Evolutionary conservation across 2,888 invertebrate species (phyloP), one percentile per base, ranked within the genome.

Genomic region (Geophilus truncorum): DNA sequence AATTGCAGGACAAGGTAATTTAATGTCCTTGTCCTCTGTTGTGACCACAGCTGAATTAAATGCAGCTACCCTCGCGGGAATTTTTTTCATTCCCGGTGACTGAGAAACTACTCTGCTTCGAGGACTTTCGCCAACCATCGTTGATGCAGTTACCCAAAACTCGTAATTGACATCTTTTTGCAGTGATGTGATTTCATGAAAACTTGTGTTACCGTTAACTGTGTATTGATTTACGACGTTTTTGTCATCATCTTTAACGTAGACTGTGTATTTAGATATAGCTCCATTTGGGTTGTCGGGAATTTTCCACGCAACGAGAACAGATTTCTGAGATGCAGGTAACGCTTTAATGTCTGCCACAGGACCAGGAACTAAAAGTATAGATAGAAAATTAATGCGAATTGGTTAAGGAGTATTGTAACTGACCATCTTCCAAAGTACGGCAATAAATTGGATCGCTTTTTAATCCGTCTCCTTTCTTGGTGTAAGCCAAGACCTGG

Each of bases 401-500:
- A n/a, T n/a, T n/a, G 9, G 9, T 32, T 32, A 32, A 4, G 4
- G 45, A 25, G 9, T 25, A 6, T 28, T 70, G 5, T 3, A 70
- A 70, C 28, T 70, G 25, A 30, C 85, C 15, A 23, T 70, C 70
- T 70, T 70, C 70, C 25, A 70, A 84, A 12, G 87, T 87, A 28
- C 82, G 83, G 45, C 86, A 84, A 83, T 85, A 86, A 70, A 87
- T 83, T 4, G 87, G 85, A 4, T 83, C 82, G 83, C 86, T 85
- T 25, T 86, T 83, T 25, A 86, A 85, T 9, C 87, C 87, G 80
- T 87, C 86, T n/a, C 87, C 87, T 82, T 85, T 86, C 32, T 86
- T 83, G 3, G 87, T 87, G 83, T 84, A 87, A 36, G 87, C 87
- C 81, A 86, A 83, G 5, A 88, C 86, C 83, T 86, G 86, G n/a